Conservation (phyloP, 2,113 vertebrate species). For the Gopherus evgoodei region DNA sequence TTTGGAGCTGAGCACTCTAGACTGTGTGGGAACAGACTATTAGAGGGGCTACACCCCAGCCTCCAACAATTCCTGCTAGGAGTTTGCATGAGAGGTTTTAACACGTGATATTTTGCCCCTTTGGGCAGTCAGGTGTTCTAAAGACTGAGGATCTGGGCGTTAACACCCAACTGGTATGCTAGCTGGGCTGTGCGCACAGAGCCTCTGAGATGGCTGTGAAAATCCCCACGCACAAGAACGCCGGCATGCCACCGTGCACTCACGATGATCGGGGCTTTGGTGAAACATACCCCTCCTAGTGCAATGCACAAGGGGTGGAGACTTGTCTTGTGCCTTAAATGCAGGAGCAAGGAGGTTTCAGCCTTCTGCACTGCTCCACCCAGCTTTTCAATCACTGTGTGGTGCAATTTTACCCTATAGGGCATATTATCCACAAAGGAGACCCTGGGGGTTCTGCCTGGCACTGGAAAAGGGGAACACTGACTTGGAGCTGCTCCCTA, state of each 20-base stretch:
- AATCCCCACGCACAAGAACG: background rate
- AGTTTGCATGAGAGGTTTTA: background rate
- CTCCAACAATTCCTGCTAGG: background rate
- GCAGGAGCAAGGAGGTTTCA: background rate
- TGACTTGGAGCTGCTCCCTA: background rate
- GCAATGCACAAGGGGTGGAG: background rate
- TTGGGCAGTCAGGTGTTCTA: background rate
- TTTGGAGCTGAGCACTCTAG: background rate
- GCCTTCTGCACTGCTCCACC: background rate
- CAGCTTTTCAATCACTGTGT: background rate
- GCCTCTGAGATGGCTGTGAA: background rate
- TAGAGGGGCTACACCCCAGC: background rate
- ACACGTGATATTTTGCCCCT: background rate
- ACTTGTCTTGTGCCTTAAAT: background rate
- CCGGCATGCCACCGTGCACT: accelerated
- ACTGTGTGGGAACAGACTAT: no score
- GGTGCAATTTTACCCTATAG: background rate
- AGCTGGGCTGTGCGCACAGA: background rate
- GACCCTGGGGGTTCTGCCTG: background rate
- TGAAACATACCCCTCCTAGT: background rate
- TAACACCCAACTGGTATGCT: background rate
- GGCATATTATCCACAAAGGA: background rate
- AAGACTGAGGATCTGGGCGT: background rate
- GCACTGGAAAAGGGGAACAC: background rate
- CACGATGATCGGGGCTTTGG: background rate